A percentile compares a stretch with the other conserved stretches of the same genome.
These are phyloP conservation scores for Apodemia zela DNA, from an alignment of 2,888 invertebrate species.

Conservation along the genomic window DNA sequence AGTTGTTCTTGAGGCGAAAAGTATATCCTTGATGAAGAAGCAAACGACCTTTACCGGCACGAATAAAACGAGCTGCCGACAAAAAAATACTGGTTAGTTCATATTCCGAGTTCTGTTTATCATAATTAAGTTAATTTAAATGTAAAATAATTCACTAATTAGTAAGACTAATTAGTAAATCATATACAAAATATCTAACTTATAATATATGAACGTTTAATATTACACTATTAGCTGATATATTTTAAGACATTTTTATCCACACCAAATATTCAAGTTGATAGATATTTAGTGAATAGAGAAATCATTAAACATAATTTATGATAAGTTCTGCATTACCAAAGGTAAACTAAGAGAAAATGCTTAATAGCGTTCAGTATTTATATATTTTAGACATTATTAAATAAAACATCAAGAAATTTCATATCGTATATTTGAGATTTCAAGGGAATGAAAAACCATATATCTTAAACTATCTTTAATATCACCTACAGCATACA, in stretches of 20 bases:
- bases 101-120: constrained; percentile 1
- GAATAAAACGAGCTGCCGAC: constrained; percentile 68
- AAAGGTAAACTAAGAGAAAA: no score
- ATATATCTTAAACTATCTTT: constrained; percentile 3
- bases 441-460: constrained; percentile 4
- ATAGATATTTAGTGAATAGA: not conserved
- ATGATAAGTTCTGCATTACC: no score
- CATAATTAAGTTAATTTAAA: not conserved
- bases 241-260: not conserved
- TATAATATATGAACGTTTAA: no score
- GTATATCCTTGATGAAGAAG: constrained; percentile 73
- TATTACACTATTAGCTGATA: not conserved
- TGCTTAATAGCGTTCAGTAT: no score
- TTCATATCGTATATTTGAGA: not conserved
- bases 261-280: no score
- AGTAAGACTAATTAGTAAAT: no score
- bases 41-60: constrained; percentile 70
- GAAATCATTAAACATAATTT: not conserved
- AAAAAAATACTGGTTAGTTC: constrained; percentile 32
- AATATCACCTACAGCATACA: constrained; percentile 20
- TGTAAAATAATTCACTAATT: no score
- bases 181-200: no score
- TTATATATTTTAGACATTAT: not conserved
- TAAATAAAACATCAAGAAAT: not conserved
- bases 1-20: constrained; percentile 72